These are phyloP conservation scores for Panurus biarmicus DNA, from an alignment of 2,113 vertebrate species.

Conservation along the genomic window DNA sequence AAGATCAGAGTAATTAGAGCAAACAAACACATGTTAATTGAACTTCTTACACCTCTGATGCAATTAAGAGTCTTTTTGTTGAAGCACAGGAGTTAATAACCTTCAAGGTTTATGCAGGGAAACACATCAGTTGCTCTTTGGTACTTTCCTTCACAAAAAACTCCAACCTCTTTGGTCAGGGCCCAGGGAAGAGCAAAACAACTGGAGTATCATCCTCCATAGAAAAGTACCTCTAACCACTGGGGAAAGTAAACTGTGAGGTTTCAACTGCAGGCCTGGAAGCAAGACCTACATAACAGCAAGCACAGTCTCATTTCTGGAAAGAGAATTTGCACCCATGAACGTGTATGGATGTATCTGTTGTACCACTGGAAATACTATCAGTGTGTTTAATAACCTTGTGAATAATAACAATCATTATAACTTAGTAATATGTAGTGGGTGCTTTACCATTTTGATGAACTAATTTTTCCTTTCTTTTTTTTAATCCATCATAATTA, in stretches of 20 bases:
- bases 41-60: neutral
- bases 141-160: neutral
- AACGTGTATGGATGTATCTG: neutral
- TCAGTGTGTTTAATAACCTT: neutral
- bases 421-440: neutral
- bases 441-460: neutral
- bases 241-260: neutral
- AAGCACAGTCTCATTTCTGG: neutral
- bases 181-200: neutral
- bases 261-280: neutral
- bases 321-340: neutral
- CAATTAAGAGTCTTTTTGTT: neutral
- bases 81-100: neutral
- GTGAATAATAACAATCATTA: neutral
- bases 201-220: neutral
- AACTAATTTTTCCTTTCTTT: neutral
- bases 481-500: neutral
- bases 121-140: neutral
- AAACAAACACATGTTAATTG: neutral
- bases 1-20: neutral
- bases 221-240: neutral
- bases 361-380: neutral
- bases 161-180: neutral
- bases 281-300: neutral
- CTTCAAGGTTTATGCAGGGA: neutral